Evolutionary conservation across 92 coral and sea anemone species (phyloP), one percentile per base, ranked within the genome.

Genomic region (Anthopleura xanthogrammica): DNA sequence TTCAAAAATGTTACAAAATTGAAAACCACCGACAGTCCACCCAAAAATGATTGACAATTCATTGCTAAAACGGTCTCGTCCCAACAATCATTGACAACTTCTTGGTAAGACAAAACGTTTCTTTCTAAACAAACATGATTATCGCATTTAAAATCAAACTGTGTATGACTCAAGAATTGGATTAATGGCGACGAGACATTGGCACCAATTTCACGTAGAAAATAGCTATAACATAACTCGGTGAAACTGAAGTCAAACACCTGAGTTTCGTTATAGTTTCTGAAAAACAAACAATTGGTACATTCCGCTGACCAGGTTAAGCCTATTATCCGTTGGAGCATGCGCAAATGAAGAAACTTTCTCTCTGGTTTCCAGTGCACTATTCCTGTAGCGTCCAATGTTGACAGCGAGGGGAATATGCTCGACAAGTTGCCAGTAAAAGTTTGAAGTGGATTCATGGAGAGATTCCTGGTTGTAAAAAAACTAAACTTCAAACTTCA

Each of bases 271-370:
- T 5, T 60, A 29, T 5, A 39, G 52, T 68, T 86, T 86, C 36
- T 80, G 76, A 24, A 83, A 81, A 66, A 83, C 79, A 70, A 52
- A 41, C 90, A 88, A 40, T 68, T 52, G 29, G 54, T 65, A 60
- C 22, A 29, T 29, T 29, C 36, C 36, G 36, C 36, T 29, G 36
- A 29, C 36, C 36, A 29, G 36, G 36, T 29, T 29, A 29, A 29
- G 36, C 36, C 36, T 29, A 29, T 29, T 29, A 29, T 29, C 36
- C 36, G 36, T 29, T 29, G 36, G 36, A 29, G 36, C 36, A 29
- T 29, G 36, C 0, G 36, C 36, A 29, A 29, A 29, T 29, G 1
- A 29, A 29, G 36, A 29, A 29, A 29, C 36, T 29, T 29, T 29
- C 36, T 29, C 36, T 29, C 36, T 29, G 36, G 36, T 29, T 29